phyloP scores from a whole-genome alignment of 92 coral and sea anemone species.

The Epizoanthus illoricatus region DNA sequence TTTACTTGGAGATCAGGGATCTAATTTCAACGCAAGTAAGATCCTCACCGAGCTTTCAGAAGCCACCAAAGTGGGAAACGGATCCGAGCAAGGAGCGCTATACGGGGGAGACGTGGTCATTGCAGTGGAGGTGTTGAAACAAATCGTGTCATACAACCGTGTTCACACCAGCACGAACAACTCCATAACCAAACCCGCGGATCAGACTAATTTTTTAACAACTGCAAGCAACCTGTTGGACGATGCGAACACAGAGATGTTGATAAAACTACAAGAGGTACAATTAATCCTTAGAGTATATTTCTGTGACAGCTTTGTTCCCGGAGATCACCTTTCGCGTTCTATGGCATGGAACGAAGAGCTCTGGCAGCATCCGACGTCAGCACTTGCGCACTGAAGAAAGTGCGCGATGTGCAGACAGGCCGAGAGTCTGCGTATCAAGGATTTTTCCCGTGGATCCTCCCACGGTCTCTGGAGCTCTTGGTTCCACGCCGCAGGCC shows the following conservation, averaged over 20 bases:
- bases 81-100: neutral
- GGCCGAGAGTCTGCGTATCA: too few relatives aligned
- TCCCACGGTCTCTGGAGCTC: too few relatives aligned
- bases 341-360: too few relatives aligned
- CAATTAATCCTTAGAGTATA: neutral
- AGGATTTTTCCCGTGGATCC: neutral
- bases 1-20: too few relatives aligned
- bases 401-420: neutral
- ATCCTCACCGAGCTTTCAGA: neutral
- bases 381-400: neutral
- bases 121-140: neutral
- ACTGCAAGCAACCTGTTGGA: slow-evolving; percentile 27
- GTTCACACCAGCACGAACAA: neutral
- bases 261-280: slow-evolving; percentile 15
- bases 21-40: too few relatives aligned
- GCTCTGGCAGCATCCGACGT: too few relatives aligned
- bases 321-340: too few relatives aligned
- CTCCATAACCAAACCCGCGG: slow-evolving; percentile 6
- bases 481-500: too few relatives aligned
- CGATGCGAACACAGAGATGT: neutral
- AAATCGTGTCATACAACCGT: neutral
- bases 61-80: neutral
- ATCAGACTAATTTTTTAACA: neutral
- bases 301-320: too few relatives aligned
- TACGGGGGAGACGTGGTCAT: slow-evolving; percentile 1